Evolutionary conservation across 2,113 vertebrate species (phyloP).

Genomic region (Callipepla squamata): DNA sequence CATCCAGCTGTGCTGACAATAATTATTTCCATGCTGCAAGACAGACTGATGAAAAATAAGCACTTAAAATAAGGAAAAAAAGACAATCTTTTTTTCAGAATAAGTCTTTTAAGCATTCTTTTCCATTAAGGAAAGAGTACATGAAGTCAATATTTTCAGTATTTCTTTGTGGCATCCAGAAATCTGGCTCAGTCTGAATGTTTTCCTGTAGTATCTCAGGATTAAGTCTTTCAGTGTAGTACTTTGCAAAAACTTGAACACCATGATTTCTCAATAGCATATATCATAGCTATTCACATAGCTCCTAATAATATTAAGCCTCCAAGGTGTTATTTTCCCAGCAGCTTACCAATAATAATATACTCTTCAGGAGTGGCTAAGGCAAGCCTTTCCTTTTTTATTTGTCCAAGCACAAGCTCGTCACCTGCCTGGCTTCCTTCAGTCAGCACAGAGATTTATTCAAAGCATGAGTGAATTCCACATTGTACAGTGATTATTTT

Average conservation of each 20-base stretch:
- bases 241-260: background rate
- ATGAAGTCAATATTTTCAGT: background rate
- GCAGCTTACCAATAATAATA: constrained; percentile 14
- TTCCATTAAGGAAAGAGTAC: background rate
- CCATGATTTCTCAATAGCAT: background rate
- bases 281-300: background rate
- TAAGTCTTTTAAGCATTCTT: background rate
- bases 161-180: background rate
- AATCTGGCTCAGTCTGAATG: background rate
- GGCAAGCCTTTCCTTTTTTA: background rate
- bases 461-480: background rate
- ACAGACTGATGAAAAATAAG: background rate
- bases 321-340: background rate
- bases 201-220: background rate
- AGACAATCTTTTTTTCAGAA: background rate
- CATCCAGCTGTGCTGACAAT: background rate
- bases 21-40: background rate
- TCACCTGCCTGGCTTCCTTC: background rate
- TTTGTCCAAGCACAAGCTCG: background rate
- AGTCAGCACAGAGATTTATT: background rate
- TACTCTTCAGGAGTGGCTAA: background rate
- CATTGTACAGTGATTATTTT: background rate
- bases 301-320: background rate
- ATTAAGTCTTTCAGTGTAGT: background rate
- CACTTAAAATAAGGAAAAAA: background rate